phyloP scores from a whole-genome alignment of 2,888 invertebrate species.

The Taenaris catops region DNA sequence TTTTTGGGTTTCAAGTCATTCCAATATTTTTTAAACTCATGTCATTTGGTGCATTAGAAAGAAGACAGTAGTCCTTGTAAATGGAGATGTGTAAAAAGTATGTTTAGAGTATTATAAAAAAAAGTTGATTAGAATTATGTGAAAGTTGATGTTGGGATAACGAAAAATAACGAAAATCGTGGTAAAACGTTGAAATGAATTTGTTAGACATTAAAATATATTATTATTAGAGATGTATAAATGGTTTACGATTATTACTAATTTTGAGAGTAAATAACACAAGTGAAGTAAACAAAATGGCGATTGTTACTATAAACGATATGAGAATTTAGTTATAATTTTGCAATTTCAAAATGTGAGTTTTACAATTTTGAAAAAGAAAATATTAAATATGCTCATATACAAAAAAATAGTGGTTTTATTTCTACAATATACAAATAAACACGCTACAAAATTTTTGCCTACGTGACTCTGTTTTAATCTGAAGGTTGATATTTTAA shows the following conservation, averaged over 20 bases:
- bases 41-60: slow-evolving; percentile 57
- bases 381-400: slow-evolving; percentile 80
- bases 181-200: slow-evolving; percentile 73
- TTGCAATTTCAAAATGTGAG: slow-evolving; percentile 80
- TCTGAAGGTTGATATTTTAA: too few species aligned
- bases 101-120: slow-evolving; percentile 65
- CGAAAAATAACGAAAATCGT: slow-evolving; percentile 56
- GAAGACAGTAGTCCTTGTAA: slow-evolving; percentile 57
- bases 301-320: slow-evolving; percentile 79
- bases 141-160: slow-evolving; percentile 69
- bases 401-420: slow-evolving; percentile 50
- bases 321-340: slow-evolving; percentile 80
- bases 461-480: too few species aligned
- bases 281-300: slow-evolving; percentile 61
- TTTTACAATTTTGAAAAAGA: slow-evolving; percentile 80
- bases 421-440: slow-evolving; percentile 32
- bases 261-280: slow-evolving; percentile 67
- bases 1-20: slow-evolving; percentile 53
- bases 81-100: slow-evolving; percentile 71
- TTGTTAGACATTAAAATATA: slow-evolving; percentile 79
- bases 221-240: slow-evolving; percentile 78
- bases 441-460: too few species aligned
- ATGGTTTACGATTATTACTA: slow-evolving; percentile 77
- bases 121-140: slow-evolving; percentile 65
- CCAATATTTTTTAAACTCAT: slow-evolving; percentile 68